Evolutionary conservation across 2,797 vertebrate species (phyloP), one percentile per base, ranked within the genome.

Genomic region (Pseudomugil tenellus): DNA sequence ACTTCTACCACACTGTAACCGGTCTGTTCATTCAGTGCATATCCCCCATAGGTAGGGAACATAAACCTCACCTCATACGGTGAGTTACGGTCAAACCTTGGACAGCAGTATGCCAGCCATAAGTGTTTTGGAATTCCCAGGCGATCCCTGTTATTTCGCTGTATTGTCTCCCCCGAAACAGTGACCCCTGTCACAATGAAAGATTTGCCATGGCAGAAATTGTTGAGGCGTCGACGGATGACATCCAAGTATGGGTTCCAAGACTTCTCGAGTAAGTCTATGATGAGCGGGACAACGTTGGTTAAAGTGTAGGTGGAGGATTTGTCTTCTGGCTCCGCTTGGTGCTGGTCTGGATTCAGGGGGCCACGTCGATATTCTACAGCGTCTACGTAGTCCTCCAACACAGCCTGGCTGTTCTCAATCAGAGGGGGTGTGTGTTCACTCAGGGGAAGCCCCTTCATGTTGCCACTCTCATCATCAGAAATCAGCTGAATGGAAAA

Each of bases 31-130:
- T 94, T 94, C 56, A 87, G 62, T 4, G 89, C 92, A 32, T 92
- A 93, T 28, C 88, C 90, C 0, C 87, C 91, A 4, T 92, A 91
- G 29, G 86, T 73, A 1, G 92, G 93, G 61, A 94, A 91, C 92
- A 92, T 94, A 58, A 89, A 93, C 28, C 91, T 90, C 62, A 93
- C 92, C 63, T 92, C 91, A 9, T 92, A 93, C 0, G 92, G 93
- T 0, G 92, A 91, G 79, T 94, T 93, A 12, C 41, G 88, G 72
- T 93, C 92, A 53, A 90, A 93, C 58, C 46, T 57, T 0, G 92
- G 92, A 77, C 92, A 94, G 86, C 93, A 94, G 81, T 94, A 93
- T 2, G 91, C 91, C 55, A 92, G 68, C 92, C 92, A 93, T 26
- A 94, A 11, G 34, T 92, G 70, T 52, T 91, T 89, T 0, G 92